These are phyloP conservation scores for Lophochroa leadbeateri DNA, from an alignment of 2,113 vertebrate species.

Conservation along the genomic window DNA sequence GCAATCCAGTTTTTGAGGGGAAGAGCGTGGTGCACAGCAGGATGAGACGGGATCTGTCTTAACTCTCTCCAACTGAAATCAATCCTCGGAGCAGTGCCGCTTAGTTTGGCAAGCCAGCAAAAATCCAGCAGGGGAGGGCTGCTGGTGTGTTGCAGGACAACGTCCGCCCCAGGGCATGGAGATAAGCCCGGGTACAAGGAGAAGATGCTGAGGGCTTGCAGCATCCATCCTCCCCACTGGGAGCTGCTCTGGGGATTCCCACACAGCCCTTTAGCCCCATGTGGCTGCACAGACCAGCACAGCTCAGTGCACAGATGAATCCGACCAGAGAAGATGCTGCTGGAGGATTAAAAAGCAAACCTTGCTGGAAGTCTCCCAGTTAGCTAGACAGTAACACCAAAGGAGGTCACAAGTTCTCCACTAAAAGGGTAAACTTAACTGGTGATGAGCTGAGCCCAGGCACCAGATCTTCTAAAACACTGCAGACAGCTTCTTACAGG, in stretches of 20 bases:
- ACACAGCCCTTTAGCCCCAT: not conserved
- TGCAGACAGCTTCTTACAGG: not conserved
- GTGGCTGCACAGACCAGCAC: not conserved
- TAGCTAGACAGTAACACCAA: not conserved
- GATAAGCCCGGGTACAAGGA: not conserved
- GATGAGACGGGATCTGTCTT: not conserved
- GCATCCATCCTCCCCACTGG: not conserved
- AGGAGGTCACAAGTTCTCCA: not conserved
- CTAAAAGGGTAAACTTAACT: not conserved
- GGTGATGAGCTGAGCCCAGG: rapidly evolving
- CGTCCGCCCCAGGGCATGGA: not conserved
- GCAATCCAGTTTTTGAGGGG: not conserved
- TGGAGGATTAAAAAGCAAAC: not conserved
- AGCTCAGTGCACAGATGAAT: not conserved
- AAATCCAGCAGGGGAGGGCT: not conserved
- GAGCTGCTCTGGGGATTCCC: not conserved
- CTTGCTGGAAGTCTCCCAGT: not conserved
- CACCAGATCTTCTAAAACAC: not conserved
- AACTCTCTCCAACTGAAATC: not conserved
- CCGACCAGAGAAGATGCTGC: not conserved
- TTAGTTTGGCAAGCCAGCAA: not conserved
- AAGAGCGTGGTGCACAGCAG: not conserved
- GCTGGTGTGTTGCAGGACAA: not conserved
- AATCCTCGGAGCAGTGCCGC: rapidly evolving
- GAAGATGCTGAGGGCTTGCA: not conserved